phyloP scores from a whole-genome alignment of 1,140 invertebrate species.

The Bombus difficillimus region DNA sequence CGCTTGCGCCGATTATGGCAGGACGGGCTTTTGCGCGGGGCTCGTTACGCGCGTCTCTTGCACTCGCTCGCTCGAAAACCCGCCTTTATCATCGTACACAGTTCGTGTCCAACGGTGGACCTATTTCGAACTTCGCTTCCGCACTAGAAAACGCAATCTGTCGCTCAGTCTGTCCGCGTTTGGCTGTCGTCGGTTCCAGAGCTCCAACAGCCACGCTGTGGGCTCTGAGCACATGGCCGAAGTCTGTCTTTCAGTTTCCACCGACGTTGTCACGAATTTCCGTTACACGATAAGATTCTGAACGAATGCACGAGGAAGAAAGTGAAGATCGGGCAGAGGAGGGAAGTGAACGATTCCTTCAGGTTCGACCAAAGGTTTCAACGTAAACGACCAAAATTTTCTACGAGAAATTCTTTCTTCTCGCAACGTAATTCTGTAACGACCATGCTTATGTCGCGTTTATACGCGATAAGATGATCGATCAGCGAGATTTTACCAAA shows the following conservation, averaged over 20 bases:
- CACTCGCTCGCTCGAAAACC: constrained; percentile 27
- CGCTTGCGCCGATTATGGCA: constrained; percentile 70
- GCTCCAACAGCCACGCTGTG: neutral
- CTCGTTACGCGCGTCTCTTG: constrained; percentile 54
- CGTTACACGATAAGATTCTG: neutral
- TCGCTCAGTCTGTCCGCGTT: constrained; percentile 16
- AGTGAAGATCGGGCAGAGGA: too few species aligned
- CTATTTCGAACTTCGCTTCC: constrained; percentile 50
- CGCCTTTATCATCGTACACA: constrained; percentile 47
- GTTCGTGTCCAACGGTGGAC: constrained; percentile 35
- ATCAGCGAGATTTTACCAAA: too few species aligned
- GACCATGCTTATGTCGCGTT: too few species aligned
- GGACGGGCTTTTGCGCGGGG: constrained; percentile 60
- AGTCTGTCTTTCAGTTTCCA: neutral
- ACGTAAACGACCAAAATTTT: too few species aligned
- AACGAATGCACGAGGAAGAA: neutral
- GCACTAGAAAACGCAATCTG: constrained; percentile 44
- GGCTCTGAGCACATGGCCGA: neutral
- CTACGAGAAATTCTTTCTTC: too few species aligned
- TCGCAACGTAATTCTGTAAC: too few species aligned
- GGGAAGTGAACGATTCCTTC: accelerated
- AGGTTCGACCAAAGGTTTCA: too few species aligned
- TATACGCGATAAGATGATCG: too few species aligned
- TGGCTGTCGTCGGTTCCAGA: too few species aligned
- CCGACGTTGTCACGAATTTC: neutral